Conservation (phyloP, 2,113 vertebrate species). For the Percopsis transmontana region DNA sequence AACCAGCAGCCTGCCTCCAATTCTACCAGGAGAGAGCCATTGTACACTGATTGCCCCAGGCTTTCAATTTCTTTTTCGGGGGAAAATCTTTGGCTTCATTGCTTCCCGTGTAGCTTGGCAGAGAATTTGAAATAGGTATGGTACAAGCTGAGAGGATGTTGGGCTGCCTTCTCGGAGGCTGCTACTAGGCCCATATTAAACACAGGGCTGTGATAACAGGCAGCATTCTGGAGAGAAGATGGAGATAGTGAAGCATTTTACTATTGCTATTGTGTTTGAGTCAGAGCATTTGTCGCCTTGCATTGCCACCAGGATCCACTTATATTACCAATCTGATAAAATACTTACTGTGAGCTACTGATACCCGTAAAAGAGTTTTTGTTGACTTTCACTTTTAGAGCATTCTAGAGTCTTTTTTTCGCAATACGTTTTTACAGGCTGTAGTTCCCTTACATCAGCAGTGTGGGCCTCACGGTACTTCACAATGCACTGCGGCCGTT, state of each 20-base stretch:
- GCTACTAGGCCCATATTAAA: conserved; percentile 25
- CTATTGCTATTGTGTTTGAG: conserved; percentile 42
- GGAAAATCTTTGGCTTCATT: conserved; percentile 37
- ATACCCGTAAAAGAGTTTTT: conserved; percentile 45
- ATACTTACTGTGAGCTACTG: conserved; percentile 38
- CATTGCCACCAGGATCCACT: conserved; percentile 48
- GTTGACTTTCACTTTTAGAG: conserved; percentile 42
- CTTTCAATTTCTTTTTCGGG: conserved; percentile 25
- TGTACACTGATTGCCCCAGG: conserved; percentile 26
- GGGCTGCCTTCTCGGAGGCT: conserved; percentile 9
- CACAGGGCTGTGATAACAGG: conserved; percentile 4
- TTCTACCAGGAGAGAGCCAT: conserved; percentile 22
- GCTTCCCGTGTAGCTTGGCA: conserved; percentile 32
- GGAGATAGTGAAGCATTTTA: conserved; percentile 60
- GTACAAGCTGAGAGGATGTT: neutral
- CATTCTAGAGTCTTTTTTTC: conserved; percentile 33
- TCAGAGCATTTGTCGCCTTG: conserved; percentile 40
- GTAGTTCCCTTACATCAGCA: conserved; percentile 42
- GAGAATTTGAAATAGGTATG: conserved; percentile 29
- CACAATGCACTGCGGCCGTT: conserved; percentile 18
- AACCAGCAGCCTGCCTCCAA: conserved; percentile 12
- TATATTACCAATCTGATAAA: conserved; percentile 61
- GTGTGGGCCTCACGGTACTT: conserved; percentile 16
- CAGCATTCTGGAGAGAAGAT: conserved; percentile 26
- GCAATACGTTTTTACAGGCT: conserved; percentile 26